Conservation (phyloP, 2,797 vertebrate genomes). For the Mus minutoides region DNA sequence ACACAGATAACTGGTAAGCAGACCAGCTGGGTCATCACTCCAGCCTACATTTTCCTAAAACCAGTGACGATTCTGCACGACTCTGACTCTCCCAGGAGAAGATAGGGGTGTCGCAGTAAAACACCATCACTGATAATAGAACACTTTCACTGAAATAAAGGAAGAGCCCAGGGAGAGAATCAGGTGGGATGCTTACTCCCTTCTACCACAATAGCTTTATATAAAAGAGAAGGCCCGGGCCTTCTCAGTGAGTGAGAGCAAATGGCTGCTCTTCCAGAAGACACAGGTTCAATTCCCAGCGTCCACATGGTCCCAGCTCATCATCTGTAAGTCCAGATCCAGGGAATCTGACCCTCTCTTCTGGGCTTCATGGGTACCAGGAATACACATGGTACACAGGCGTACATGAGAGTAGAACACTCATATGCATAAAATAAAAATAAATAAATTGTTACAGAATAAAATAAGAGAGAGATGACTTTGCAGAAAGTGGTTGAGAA, state of each 20-base stretch:
- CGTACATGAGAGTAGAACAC: neutral
- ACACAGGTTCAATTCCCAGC: neutral
- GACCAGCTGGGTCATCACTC: neutral
- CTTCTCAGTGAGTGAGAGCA: neutral
- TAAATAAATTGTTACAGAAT: neutral
- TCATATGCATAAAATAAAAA: neutral
- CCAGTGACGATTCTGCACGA: neutral
- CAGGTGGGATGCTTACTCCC: neutral
- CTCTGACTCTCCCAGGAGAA: neutral
- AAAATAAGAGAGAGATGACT: neutral
- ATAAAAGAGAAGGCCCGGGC: neutral
- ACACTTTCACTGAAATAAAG: neutral
- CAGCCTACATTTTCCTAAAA: neutral
- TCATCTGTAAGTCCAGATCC: neutral
- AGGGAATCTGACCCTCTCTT: neutral
- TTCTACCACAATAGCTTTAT: neutral
- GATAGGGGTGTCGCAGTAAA: neutral
- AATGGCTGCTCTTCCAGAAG: neutral
- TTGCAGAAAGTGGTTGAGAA: conserved; percentile 7
- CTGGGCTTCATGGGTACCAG: neutral
- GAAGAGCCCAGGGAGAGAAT: neutral
- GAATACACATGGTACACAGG: neutral
- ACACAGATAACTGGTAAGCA: neutral
- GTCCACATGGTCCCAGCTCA: no score
- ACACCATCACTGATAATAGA: neutral